These are phyloP conservation scores for Damaliscus lunatus DNA, from an alignment of 2,113 vertebrate genomes.

Conservation along the genomic window DNA sequence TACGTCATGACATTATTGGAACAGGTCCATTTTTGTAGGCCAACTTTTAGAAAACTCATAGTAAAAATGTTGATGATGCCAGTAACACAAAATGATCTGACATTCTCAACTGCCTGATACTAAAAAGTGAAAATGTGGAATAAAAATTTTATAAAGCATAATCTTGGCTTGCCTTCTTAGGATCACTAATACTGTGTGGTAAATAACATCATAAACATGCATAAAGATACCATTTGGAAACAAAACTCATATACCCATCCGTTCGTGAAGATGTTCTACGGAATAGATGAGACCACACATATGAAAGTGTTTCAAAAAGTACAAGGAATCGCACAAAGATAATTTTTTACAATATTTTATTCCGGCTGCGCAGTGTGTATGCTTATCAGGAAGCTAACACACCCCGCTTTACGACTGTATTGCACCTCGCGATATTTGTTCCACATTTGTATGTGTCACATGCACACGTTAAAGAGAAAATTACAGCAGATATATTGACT, in stretches of 20 bases:
- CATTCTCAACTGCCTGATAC: neutral
- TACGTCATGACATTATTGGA: neutral
- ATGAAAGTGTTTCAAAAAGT: constrained; percentile 10
- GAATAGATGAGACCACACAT: neutral
- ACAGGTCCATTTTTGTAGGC: neutral
- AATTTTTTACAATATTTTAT: neutral
- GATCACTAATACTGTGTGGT: neutral
- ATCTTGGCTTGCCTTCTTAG: neutral
- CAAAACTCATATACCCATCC: neutral
- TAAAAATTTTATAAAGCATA: neutral
- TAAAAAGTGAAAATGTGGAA: neutral
- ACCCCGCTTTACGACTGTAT: neutral
- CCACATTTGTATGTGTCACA: neutral
- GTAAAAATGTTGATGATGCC: neutral
- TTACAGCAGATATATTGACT: neutral
- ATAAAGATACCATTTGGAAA: neutral
- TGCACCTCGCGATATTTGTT: neutral
- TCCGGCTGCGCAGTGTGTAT: neutral
- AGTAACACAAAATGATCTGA: neutral
- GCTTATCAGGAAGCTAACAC: neutral
- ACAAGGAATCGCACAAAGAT: neutral
- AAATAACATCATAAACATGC: neutral
- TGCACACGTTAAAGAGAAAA: neutral
- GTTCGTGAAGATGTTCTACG: neutral
- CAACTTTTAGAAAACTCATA: neutral